Conservation (phyloP, 2,113 vertebrate genomes). For the Galbula dea region DNA sequence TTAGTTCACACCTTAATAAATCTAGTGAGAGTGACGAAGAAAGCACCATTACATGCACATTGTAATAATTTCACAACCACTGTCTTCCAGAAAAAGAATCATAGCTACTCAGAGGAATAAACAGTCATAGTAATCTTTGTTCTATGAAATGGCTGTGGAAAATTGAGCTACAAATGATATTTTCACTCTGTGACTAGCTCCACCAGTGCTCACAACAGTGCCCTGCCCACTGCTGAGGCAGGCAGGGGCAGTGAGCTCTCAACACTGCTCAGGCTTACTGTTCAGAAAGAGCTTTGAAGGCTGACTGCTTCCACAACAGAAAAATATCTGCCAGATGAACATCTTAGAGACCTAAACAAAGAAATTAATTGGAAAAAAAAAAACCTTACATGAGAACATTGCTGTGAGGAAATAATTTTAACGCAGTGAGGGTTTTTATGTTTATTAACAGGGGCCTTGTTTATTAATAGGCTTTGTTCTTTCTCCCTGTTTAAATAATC, state of each 20-base stretch:
- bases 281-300: neutral
- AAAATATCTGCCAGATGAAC: neutral
- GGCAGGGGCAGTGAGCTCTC: neutral
- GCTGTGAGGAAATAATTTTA: neutral
- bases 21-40: neutral
- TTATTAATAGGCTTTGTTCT: neutral
- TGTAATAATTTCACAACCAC: neutral
- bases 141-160: neutral
- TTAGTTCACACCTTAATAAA: neutral
- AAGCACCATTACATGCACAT: neutral
- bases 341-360: neutral
- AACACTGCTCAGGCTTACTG: neutral
- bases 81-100: neutral
- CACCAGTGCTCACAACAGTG: fast-evolving
- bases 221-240: neutral
- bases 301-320: neutral
- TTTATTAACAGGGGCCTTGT: neutral
- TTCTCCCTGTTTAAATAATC: neutral
- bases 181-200: neutral
- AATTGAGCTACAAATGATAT: neutral
- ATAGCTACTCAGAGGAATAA: neutral
- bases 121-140: neutral
- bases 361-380: neutral
- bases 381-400: neutral
- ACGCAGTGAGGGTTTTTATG: neutral